Percentiles rank a stretch among this genome's conserved stretches.
Conservation (phyloP, 2,888 invertebrate genomes). For the Sesamia inferens region DNA sequence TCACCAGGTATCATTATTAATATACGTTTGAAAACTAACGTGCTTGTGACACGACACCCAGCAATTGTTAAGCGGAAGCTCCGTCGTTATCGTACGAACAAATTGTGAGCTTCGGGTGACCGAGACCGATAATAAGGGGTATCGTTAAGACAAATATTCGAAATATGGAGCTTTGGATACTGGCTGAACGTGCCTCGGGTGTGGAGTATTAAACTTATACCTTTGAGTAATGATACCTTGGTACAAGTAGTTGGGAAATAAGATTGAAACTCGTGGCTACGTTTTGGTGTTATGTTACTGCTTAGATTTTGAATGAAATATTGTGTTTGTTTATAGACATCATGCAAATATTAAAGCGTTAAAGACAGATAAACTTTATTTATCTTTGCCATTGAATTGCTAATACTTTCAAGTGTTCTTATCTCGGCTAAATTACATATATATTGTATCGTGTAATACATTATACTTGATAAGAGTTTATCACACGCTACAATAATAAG, state of each 20-base stretch:
- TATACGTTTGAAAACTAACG: constrained; percentile 52
- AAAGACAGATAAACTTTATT: constrained; percentile 14
- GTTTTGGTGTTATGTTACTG: constrained; percentile 29
- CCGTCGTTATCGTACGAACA: constrained; percentile 58
- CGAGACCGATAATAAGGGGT: constrained; percentile 49
- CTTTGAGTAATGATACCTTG: constrained; percentile 41
- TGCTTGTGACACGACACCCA: constrained; percentile 56
- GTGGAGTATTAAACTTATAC: constrained; percentile 32
- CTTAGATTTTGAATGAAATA: constrained; percentile 2
- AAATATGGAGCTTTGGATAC: constrained; percentile 50
- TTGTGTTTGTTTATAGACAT: background rate
- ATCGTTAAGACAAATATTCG: constrained; percentile 57
- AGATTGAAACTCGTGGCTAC: constrained; percentile 9
- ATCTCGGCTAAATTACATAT: constrained; percentile 18
- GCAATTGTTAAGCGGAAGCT: constrained; percentile 58
- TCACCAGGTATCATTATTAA: constrained; percentile 59
- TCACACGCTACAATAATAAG: background rate
- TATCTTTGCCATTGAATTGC: constrained; percentile 12
- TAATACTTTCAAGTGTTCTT: constrained; percentile 13
- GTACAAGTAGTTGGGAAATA: constrained; percentile 7
- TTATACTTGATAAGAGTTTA: constrained; percentile 33
- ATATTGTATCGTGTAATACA: background rate
- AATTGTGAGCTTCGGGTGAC: constrained; percentile 60
- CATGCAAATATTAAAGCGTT: constrained; percentile 7
- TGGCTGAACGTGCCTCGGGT: constrained; percentile 40